Evolutionary conservation across 2,797 vertebrate genomes (phyloP).

Genomic region (Cynodonichthys magdalenae): DNA sequence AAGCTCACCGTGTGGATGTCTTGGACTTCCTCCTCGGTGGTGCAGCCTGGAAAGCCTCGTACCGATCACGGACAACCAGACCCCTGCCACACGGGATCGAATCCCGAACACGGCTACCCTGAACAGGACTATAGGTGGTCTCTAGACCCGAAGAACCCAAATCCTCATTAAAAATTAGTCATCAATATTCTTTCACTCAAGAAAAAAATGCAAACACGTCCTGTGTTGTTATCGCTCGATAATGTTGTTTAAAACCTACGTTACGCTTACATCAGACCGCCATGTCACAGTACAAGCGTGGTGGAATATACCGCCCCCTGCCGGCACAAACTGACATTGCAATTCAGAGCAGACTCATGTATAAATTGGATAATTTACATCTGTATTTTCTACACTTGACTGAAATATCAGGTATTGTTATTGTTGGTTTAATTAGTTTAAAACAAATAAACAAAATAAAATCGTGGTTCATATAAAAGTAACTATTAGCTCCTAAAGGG

Average conservation of each 20-base stretch:
- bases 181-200: background rate
- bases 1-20: fast-evolving
- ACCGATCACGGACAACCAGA: conserved; percentile 1
- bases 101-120: conserved; percentile 41
- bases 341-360: background rate
- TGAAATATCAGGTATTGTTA: too few relatives aligned
- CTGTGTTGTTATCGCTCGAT: background rate
- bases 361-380: too few relatives aligned
- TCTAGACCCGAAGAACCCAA: fast-evolving
- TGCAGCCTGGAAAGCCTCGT: conserved; percentile 42
- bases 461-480: too few relatives aligned
- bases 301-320: conserved; percentile 39
- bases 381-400: too few relatives aligned
- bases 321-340: background rate
- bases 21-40: conserved; percentile 37
- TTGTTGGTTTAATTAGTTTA: too few relatives aligned
- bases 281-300: conserved; percentile 48
- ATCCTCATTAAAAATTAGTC: fast-evolving
- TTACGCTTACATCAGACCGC: conserved; percentile 44
- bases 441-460: too few relatives aligned
- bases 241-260: conserved; percentile 15
- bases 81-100: conserved; percentile 54
- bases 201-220: background rate
- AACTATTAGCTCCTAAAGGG: too few relatives aligned
- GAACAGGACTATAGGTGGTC: fast-evolving